These are phyloP conservation scores for Aphaenogaster ashmeadi DNA, from an alignment of 1,140 invertebrate species.

Conservation along the genomic window DNA sequence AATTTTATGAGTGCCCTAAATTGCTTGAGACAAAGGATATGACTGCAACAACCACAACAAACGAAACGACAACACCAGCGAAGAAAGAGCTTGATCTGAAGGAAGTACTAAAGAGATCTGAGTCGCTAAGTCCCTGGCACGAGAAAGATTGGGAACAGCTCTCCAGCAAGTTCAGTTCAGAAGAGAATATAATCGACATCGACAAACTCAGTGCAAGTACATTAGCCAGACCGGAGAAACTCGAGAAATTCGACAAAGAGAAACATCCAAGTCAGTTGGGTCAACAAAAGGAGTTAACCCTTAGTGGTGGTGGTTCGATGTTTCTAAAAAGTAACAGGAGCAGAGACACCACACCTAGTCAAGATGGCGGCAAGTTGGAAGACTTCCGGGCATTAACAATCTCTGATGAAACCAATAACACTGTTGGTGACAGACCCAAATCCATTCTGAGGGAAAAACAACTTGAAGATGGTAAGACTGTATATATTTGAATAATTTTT, in stretches of 20 bases:
- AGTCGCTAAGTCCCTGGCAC: constrained; percentile 84
- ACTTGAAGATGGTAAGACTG: constrained; percentile 86
- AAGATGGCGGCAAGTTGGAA: constrained; percentile 80
- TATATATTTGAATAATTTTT: constrained; percentile 1
- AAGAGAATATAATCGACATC: constrained; percentile 87
- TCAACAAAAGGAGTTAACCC: constrained; percentile 84
- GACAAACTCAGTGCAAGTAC: constrained; percentile 87
- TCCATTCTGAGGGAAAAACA: constrained; percentile 91
- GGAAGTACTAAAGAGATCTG: constrained; percentile 84
- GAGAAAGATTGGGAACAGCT: constrained; percentile 85
- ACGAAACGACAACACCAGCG: neutral
- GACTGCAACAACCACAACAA: neutral
- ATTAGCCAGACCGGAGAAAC: constrained; percentile 74
- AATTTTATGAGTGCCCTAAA: constrained; percentile 83
- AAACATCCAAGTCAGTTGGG: constrained; percentile 80
- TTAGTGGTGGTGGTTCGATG: constrained; percentile 90
- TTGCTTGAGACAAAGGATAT: constrained; percentile 68
- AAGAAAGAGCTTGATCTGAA: constrained; percentile 78
- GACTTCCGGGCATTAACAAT: constrained; percentile 75
- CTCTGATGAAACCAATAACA: constrained; percentile 70
- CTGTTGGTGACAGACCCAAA: constrained; percentile 88
- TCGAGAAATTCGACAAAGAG: constrained; percentile 80
- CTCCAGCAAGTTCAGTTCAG: constrained; percentile 80
- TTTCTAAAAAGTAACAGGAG: constrained; percentile 91
- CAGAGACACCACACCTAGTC: constrained; percentile 83